Conservation (phyloP, 1,140 invertebrate species). For the Heliothis subflexa region DNA sequence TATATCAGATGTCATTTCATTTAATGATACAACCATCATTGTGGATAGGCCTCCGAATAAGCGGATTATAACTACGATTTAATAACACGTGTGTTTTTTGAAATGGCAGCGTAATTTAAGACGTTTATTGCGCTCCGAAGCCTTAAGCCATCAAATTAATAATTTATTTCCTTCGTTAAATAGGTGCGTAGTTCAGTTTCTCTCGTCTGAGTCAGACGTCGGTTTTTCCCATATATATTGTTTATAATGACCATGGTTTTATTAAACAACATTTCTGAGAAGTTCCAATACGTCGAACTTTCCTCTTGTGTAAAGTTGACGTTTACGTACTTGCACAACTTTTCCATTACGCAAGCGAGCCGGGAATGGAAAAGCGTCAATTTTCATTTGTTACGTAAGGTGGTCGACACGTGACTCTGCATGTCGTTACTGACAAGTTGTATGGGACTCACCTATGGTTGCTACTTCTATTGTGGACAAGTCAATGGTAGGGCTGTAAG, state of each 20-base stretch:
- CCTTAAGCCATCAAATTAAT: slow-evolving; percentile 10
- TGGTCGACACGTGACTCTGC: slow-evolving; percentile 43
- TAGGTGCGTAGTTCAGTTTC: slow-evolving; percentile 18
- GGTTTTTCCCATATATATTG: slow-evolving; percentile 50
- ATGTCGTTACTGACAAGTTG: slow-evolving; percentile 36
- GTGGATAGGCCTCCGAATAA: neutral
- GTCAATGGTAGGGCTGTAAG: slow-evolving; percentile 34
- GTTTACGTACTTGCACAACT: slow-evolving; percentile 52
- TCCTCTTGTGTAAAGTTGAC: slow-evolving; percentile 48
- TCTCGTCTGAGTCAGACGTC: slow-evolving; percentile 19
- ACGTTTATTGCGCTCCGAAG: neutral
- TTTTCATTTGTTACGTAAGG: slow-evolving; percentile 58
- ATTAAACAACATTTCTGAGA: slow-evolving; percentile 55
- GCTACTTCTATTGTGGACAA: slow-evolving; percentile 40
- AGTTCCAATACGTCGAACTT: slow-evolving; percentile 47
- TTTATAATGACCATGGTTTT: slow-evolving; percentile 52
- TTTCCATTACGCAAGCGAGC: slow-evolving; percentile 52
- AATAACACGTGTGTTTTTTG: neutral
- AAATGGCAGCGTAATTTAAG: neutral
- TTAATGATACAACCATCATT: slow-evolving; percentile 21
- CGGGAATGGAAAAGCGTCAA: slow-evolving; percentile 46
- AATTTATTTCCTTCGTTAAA: neutral
- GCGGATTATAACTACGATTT: slow-evolving; percentile 20
- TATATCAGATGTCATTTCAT: slow-evolving; percentile 46
- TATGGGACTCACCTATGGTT: slow-evolving; percentile 40